Base-by-base conservation (phyloP, 2,113 vertebrate genomes). In the Thamnaconus septentrionalis region DNA sequence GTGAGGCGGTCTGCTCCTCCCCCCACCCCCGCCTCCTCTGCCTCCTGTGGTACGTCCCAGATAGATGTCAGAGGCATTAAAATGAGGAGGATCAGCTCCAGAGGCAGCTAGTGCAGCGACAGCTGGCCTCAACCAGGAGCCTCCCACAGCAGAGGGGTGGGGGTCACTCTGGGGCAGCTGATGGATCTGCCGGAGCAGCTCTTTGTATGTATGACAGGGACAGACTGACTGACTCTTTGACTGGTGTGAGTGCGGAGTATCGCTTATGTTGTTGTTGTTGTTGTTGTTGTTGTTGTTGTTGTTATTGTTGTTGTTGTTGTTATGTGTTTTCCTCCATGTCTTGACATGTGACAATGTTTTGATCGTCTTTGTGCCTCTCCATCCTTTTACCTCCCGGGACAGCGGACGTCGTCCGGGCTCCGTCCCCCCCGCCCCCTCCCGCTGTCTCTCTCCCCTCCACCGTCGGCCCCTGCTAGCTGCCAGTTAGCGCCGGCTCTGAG, bases 31-130 rank as follows among this genome's bases (percentile, higher is more conserved):
- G 59, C 53, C 57, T 75, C 68, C 11, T 73, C 60, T 56, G 43
- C 60, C 44, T 73, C 64, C 73, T 57, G 69, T 92, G 91, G 92
- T 92, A 93, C 67, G 7, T 76, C 88, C 92, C 89, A 89, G 58
- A 82, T 80, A 60, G 72, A 90, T 90, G 91, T 91, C 91, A 89
- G 86, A 82, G 85, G 85, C 87, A 87, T 92, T 91, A 85, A 91
- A 92, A 91, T 88, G 82, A 89, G 85, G 73, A 88, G 82, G 84
- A 84, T 84, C 79, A 85, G 86, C 86, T 87, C 89, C 84, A 86
- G 84, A 84, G 87, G 87, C 76, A 76, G 87, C 84, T 56, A 85
- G 82, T 79, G 82, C 84, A 85, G 73, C 75, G 88, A 87, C 90
- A 91, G 88, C 90, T 91, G 90, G 87, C 85, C 84, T 81, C 82